Percentiles rank a stretch among this genome's conserved stretches.
Conservation (phyloP, 1,140 invertebrate genomes). For the Condylostylus longicornis region DNA sequence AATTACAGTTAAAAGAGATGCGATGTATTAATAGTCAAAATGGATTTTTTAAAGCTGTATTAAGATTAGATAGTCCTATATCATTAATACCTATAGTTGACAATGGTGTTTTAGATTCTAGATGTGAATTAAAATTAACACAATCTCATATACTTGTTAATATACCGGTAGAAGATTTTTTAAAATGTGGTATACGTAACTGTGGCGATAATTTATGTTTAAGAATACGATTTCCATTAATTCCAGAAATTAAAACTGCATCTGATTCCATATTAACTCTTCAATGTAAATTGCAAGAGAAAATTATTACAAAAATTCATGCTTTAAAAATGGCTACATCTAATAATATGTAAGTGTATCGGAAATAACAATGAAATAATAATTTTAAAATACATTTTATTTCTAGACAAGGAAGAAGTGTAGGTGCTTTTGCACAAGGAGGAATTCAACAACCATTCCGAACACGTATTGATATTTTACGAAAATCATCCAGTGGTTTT, state of each 20-base stretch:
- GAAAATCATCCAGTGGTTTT: constrained; percentile 37
- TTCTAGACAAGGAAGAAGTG: constrained; percentile 27
- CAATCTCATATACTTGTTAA: constrained; percentile 20
- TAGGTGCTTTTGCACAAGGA: constrained; percentile 35
- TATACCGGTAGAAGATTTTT: constrained; percentile 19
- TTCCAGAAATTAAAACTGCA: constrained; percentile 42
- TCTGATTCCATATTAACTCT: constrained; percentile 45
- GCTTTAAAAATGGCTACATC: constrained; percentile 32
- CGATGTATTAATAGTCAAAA: constrained; percentile 17
- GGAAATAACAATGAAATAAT: neutral
- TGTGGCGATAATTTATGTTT: constrained; percentile 38
- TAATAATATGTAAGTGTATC: constrained; percentile 27
- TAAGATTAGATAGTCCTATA: constrained; percentile 26
- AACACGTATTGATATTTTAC: constrained; percentile 41
- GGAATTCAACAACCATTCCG: constrained; percentile 42
- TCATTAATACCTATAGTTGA: constrained; percentile 20
- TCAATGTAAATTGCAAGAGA: constrained; percentile 45
- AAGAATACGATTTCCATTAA: constrained; percentile 42
- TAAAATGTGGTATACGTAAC: constrained; percentile 29
- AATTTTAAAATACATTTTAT: constrained; percentile 1
- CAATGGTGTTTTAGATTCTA: constrained; percentile 13
- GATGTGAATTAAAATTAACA: constrained; percentile 20
- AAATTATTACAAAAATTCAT: constrained; percentile 40
- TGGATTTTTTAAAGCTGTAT: constrained; percentile 21
- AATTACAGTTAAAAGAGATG: constrained; percentile 24